phyloP scores from a whole-genome alignment of 1,140 invertebrate species.

The Augochlora pura region DNA sequence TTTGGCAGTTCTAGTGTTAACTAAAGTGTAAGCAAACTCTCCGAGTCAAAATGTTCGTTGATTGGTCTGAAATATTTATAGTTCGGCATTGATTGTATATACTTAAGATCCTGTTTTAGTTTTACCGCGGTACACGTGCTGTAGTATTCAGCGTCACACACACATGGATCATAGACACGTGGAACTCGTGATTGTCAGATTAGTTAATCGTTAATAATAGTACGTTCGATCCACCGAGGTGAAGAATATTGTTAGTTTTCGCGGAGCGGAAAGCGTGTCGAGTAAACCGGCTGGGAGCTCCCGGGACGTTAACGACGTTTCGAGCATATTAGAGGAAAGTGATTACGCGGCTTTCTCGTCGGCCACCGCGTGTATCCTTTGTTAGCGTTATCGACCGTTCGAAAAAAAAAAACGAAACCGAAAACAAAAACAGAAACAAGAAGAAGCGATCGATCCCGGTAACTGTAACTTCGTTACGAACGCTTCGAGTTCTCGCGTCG shows the following conservation, averaged over 20 bases:
- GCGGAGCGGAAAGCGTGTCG: neutral
- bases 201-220: neutral
- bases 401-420: neutral
- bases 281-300: neutral
- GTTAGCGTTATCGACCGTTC: neutral
- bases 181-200: too few relatives aligned
- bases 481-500: neutral
- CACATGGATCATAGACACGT: neutral
- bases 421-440: too few relatives aligned
- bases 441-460: constrained; percentile 1
- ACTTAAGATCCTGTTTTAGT: too few relatives aligned
- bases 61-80: too few relatives aligned
- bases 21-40: too few relatives aligned
- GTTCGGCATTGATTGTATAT: too few relatives aligned
- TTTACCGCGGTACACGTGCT: too few relatives aligned
- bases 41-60: too few relatives aligned
- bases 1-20: too few relatives aligned
- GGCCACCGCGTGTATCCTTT: neutral
- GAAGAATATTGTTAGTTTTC: neutral
- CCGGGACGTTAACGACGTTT: neutral
- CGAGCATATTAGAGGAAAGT: neutral
- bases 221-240: neutral
- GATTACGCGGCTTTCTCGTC: constrained; percentile 1
- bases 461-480: constrained; percentile 24
- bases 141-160: too few relatives aligned